Base-by-base conservation (phyloP, 2,113 vertebrate genomes). In the Rana temporaria region DNA sequence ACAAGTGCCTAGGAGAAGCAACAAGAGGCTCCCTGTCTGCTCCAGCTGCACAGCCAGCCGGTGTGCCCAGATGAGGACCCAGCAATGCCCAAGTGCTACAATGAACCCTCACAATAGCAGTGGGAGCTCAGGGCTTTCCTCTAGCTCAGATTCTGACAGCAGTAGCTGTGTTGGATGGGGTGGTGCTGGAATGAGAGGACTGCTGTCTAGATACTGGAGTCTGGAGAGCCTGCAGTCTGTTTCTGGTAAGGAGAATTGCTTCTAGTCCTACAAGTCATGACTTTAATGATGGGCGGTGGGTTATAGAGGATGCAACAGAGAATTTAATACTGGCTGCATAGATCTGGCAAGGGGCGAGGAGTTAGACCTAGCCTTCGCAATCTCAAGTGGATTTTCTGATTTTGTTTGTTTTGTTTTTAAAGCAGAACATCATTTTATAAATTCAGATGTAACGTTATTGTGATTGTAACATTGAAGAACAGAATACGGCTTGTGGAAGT, bases 221-320 rank as follows among this genome's bases (percentile, higher is more conserved):
- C 89, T 98, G 89, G 97, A 99, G 92, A 99, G 97, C 84, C 95
- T 99, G 84, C 96, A 97, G 89, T 98, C 96, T 69, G 94, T 95
- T 91, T 94, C 96, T 88, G 96, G 97, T 99, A 95, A 95, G 93
- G 84, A 75, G 18, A 22, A 38, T 60, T 22, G 30, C 72, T 75
- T 75, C 7, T 75, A 3, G 9, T 63, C 60, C 60, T 63, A 63
- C 15, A 48, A 48, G 42, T 1, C 42, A 48, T 48, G 42, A 48
- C 12, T 14, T 48, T 48, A 12, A 14, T 48, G 12, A 12, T 48
- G 42, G 12, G 9, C 11, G 9, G 42, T 48, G 42, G 6, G 42
- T 48, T 48, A 42, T 1, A 42, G 42, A 42, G 1, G 9, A 42
- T 42, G 42, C 42, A 48, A 48, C 42, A 38, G 34, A 38, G 5